Conservation (phyloP, 2,888 invertebrate genomes). For the Ochropleura leucogaster region DNA sequence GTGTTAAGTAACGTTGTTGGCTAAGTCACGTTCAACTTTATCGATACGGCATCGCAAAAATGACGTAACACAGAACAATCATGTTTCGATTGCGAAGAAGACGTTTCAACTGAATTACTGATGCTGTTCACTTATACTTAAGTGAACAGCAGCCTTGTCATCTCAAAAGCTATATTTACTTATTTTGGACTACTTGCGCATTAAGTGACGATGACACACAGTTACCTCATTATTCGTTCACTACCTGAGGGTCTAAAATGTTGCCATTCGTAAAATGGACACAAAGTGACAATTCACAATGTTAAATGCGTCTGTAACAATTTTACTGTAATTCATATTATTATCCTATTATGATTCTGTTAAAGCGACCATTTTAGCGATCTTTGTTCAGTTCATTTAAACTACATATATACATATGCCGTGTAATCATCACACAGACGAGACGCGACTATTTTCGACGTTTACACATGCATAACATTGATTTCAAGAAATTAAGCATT, state of each 20-base stretch:
- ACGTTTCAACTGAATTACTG: conserved; percentile 34
- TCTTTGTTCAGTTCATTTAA: background rate
- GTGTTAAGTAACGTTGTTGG: conserved; percentile 83
- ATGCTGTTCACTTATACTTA: conserved; percentile 16
- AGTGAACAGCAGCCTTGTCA: background rate
- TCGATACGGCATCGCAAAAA: conserved; percentile 81
- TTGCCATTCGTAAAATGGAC: too few relatives aligned
- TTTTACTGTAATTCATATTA: too few relatives aligned
- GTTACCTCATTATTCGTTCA: background rate
- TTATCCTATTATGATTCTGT: too few relatives aligned
- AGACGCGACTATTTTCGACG: background rate
- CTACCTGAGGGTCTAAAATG: background rate
- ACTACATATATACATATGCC: background rate
- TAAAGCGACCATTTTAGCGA: too few relatives aligned
- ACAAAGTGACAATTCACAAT: too few relatives aligned
- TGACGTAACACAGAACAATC: conserved; percentile 79
- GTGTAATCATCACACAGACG: background rate
- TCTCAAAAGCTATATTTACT: conserved; percentile 2
- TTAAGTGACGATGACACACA: background rate
- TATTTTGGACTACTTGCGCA: background rate
- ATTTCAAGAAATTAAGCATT: background rate
- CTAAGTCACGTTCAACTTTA: conserved; percentile 85
- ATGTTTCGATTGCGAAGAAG: conserved; percentile 64
- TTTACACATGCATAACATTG: background rate
- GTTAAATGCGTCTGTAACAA: too few relatives aligned